Conservation (phyloP, 2,113 vertebrate genomes). For the Etia nguti region DNA sequence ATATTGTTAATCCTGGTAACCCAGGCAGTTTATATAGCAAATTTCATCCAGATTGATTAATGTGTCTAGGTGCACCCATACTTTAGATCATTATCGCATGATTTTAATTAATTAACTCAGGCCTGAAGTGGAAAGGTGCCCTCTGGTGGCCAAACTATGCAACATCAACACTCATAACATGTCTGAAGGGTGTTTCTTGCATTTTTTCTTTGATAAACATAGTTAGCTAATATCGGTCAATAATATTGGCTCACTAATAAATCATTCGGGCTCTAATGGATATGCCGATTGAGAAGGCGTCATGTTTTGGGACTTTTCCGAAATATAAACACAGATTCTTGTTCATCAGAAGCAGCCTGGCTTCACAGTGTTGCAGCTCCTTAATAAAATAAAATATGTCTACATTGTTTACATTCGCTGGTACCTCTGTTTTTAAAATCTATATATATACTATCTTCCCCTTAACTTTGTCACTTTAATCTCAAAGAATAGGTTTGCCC, state of each 20-base stretch:
- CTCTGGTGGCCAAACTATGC: not conserved
- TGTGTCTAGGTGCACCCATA: fast-evolving
- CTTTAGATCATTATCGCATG: not conserved
- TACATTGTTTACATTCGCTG: not conserved
- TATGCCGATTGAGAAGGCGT: not conserved
- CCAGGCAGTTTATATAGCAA: not conserved
- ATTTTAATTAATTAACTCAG: not conserved
- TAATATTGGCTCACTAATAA: not conserved
- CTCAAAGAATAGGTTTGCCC: not conserved
- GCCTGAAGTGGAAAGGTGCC: not conserved
- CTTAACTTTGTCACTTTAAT: not conserved
- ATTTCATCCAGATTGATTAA: not conserved
- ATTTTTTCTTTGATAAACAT: not conserved
- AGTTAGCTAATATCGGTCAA: not conserved
- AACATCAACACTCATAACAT: not conserved
- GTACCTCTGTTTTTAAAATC: not conserved
- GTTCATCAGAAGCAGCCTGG: not conserved
- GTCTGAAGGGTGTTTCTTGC: not conserved
- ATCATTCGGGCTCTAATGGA: not conserved
- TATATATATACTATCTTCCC: not conserved
- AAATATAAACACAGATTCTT: not conserved
- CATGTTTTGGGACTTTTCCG: not conserved
- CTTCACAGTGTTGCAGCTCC: not conserved
- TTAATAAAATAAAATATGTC: not conserved
- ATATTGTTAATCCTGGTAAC: not conserved